A percentile compares a stretch with the other conserved stretches of the same genome.
phyloP scores from a whole-genome alignment of 2,888 invertebrate genomes.

The Octodonta nipae region DNA sequence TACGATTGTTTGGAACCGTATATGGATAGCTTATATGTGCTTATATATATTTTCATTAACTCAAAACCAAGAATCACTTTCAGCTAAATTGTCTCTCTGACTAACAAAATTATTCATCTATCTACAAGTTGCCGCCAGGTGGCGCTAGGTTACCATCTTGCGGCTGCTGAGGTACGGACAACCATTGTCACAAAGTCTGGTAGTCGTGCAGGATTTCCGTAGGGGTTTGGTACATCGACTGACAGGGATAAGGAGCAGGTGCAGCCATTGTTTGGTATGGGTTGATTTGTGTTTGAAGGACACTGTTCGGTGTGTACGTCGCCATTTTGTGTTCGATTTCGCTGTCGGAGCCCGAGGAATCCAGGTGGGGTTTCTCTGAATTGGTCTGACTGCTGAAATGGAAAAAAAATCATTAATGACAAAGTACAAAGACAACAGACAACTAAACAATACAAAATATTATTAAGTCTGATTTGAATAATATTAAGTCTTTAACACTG shows the following conservation, averaged over 20 bases:
- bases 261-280: constrained; percentile 25
- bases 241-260: constrained; percentile 23
- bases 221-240: constrained; percentile 31
- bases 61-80: no score
- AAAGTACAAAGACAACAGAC: no score
- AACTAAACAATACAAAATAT: no score
- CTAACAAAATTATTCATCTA: no score
- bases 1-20: no score
- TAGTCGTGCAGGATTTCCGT: constrained; percentile 35
- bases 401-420: no score
- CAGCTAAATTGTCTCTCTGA: no score
- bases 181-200: constrained; percentile 38
- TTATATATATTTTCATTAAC: no score
- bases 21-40: no score
- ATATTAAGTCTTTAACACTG: no score
- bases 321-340: constrained; percentile 31
- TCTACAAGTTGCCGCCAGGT: no score
- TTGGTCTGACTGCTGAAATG: constrained; percentile 31
- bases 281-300: constrained; percentile 20
- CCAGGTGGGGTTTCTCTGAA: constrained; percentile 33
- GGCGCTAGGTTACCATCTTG: background rate
- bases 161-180: constrained; percentile 19
- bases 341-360: constrained; percentile 36
- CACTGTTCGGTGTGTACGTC: constrained; percentile 22
- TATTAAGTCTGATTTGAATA: no score